Evolutionary conservation across 2,888 invertebrate genomes (phyloP).

Genomic region (Lasiommata megera): DNA sequence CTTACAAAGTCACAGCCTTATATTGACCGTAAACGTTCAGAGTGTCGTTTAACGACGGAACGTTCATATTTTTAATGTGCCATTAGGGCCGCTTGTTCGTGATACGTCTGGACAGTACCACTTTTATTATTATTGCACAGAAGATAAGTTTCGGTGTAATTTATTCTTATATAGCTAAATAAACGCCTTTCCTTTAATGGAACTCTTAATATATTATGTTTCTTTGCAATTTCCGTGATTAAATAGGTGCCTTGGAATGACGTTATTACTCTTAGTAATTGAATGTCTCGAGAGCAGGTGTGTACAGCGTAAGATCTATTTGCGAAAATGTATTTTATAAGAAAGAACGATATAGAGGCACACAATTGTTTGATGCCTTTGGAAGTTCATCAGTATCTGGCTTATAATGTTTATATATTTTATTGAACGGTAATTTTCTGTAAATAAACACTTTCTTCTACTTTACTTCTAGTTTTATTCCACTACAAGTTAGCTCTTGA

Average conservation of each 20-base stretch:
- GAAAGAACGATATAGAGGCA: too few relatives aligned
- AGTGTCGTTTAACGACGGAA: conserved; percentile 54
- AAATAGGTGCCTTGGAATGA: too few relatives aligned
- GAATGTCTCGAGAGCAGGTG: background rate
- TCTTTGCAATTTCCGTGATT: background rate
- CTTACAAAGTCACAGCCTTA: conserved; percentile 19
- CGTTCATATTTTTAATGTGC: conserved; percentile 63
- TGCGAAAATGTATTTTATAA: background rate
- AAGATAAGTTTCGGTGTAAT: conserved; percentile 46
- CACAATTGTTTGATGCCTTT: too few relatives aligned
- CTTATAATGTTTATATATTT: too few relatives aligned
- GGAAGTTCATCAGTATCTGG: too few relatives aligned
- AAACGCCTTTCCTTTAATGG: conserved; percentile 34
- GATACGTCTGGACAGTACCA: conserved; percentile 49
- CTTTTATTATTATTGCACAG: conserved; percentile 57
- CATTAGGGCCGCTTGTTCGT: conserved; percentile 54
- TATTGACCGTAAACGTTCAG: conserved; percentile 52
- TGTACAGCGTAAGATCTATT: background rate
- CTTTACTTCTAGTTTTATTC: too few relatives aligned
- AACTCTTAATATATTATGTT: background rate
- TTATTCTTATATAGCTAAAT: conserved; percentile 37
- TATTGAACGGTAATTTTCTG: too few relatives aligned
- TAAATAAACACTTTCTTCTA: too few relatives aligned
- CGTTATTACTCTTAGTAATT: background rate
- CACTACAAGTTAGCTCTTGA: too few relatives aligned